phyloP scores from a whole-genome alignment of 2,113 vertebrate species.

The Cygnus atratus region DNA sequence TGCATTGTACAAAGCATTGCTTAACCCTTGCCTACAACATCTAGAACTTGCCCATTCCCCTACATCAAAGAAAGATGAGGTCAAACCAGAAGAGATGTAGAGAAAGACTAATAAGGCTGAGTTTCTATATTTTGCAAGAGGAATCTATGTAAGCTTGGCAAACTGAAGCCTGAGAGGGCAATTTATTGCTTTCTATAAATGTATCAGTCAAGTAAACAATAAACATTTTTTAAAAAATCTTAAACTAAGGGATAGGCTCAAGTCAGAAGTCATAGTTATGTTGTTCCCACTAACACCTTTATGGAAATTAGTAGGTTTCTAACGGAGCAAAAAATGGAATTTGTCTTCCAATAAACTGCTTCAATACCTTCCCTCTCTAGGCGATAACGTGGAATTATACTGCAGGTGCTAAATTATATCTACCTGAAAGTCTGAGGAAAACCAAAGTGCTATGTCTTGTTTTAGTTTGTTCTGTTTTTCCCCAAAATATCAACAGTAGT shows the following conservation, averaged over 20 bases:
- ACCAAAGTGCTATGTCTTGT: not conserved
- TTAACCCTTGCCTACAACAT: not conserved
- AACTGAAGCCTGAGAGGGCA: not conserved
- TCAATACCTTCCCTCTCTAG: not conserved
- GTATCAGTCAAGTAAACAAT: not conserved
- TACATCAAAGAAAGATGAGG: not conserved
- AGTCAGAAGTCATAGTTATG: not conserved
- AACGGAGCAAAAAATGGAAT: not conserved
- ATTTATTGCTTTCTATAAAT: not conserved
- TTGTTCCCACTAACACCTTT: not conserved
- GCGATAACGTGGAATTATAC: not conserved
- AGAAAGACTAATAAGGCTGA: not conserved
- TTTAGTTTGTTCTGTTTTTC: not conserved
- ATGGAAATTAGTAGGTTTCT: not conserved
- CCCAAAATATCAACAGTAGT: not conserved
- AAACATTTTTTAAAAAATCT: not conserved
- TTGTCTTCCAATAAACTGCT: not conserved
- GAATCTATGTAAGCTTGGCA: not conserved
- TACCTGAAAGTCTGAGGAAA: not conserved
- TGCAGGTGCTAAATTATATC: not conserved
- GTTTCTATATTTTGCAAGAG: not conserved
- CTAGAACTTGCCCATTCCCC: not conserved
- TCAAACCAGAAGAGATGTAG: not conserved
- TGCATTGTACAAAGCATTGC: not conserved
- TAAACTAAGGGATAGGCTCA: not conserved